Evolutionary conservation across 2,797 vertebrate genomes (phyloP).

Genomic region (Busarellus nigricollis): DNA sequence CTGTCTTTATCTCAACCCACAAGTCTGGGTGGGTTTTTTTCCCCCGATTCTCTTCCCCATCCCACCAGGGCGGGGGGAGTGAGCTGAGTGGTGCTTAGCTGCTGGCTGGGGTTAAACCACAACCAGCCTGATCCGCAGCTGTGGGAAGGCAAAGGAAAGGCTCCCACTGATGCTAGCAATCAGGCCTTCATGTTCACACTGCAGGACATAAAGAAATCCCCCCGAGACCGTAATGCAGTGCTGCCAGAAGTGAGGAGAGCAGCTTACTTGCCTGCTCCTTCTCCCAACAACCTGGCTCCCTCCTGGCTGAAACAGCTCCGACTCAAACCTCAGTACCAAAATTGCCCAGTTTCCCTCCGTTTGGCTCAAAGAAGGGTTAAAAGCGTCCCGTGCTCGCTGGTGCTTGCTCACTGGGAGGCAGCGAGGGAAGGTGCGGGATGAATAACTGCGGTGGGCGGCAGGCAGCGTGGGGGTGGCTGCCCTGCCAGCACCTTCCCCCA

Average conservation of each 20-base stretch:
- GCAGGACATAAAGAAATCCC: neutral
- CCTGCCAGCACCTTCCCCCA: neutral
- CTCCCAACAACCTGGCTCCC: accelerated
- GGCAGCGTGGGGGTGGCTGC: neutral
- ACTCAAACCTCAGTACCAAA: neutral
- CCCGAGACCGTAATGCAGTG: neutral
- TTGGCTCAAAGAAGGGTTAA: neutral
- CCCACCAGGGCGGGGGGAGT: too few species aligned
- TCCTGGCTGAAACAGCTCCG: neutral
- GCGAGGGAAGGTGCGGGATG: neutral
- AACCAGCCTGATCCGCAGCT: neutral
- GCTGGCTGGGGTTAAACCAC: too few species aligned
- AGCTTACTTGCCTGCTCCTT: neutral
- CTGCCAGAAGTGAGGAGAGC: neutral
- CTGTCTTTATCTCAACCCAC: too few species aligned
- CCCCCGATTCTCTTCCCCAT: too few species aligned
- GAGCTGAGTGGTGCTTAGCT: too few species aligned
- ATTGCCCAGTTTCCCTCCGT: neutral
- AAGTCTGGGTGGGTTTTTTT: too few species aligned
- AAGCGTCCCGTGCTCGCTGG: neutral
- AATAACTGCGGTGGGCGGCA: neutral
- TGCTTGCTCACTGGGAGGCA: neutral
- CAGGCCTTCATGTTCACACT: neutral
- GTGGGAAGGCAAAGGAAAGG: neutral
- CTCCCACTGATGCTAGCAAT: neutral